Base-by-base conservation (phyloP, 2,888 invertebrate species). In the Habrosyne pyritoides region DNA sequence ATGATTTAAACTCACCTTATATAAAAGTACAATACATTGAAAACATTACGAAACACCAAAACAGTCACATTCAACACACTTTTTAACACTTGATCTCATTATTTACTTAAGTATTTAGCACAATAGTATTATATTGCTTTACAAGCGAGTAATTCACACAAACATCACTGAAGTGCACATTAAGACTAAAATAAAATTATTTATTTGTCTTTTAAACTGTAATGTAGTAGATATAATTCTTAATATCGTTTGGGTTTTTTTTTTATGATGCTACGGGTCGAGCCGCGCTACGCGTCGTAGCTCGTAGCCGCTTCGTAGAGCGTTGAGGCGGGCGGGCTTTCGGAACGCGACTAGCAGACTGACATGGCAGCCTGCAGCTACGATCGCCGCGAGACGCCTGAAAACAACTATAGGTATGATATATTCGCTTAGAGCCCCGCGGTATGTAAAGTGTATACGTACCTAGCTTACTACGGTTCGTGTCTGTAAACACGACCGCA, bases 331-430 rank as follows among this genome's bases (percentile, higher is more conserved):
- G 64, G 59, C 60, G 66, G 74, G 71, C 69, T 76, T 76, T 60
- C 84, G 77, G 71, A 71, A 74, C 77, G 73, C 79, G 82, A 81
- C 81, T 84, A 85, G 65, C 77, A 42, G 57, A 49, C 54, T 75
- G 71, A 56, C 69, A 66, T 60, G 65, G 66, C 71, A 73, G 56
- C 61, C 52, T 51, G 50, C 53, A 33, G 52, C 56, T 68, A 61
- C 61, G 57, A 54, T 53, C 60, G 58, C 14, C 28, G 28, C 28
- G 28, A 63, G 53, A 52, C 57, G 73, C 58, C 66, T 72, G 66
- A 67, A 75, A 72, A 12, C 21, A 21, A 48, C 12, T 55, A 48
- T 49, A 55, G 18, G 46, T 46, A 54, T n/a, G 28, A 10, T 50
- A 49, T 14, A 50, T 30, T 18, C 28, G 12, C 28, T 18, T 28